Conservation (phyloP, 2,113 vertebrate species). For the Nothocercus julius region DNA sequence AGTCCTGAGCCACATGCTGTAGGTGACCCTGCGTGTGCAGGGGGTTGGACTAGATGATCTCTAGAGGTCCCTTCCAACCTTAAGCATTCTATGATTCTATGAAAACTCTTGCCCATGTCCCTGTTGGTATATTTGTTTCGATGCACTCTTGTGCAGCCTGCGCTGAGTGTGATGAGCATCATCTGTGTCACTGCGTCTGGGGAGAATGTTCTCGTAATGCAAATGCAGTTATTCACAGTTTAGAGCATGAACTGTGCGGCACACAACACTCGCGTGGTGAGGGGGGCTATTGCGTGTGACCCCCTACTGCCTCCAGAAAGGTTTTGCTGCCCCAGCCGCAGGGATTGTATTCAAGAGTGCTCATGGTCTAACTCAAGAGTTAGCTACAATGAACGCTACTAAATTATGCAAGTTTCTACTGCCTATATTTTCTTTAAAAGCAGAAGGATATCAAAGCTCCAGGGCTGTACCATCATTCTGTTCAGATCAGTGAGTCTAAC, state of each 20-base stretch:
- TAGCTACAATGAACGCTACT: neutral
- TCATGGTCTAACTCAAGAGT: accelerated
- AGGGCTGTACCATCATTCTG: neutral
- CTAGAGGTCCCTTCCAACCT: too few relatives aligned
- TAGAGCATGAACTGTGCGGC: neutral
- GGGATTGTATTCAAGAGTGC: neutral
- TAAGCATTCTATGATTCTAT: too few relatives aligned
- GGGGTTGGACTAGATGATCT: too few relatives aligned
- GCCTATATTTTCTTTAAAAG: neutral
- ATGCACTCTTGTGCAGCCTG: neutral
- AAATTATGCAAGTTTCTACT: neutral
- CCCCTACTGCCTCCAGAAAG: neutral
- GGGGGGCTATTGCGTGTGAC: neutral
- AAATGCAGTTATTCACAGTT: accelerated
- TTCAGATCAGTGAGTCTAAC: neutral
- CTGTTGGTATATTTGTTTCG: neutral
- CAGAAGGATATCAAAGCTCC: neutral
- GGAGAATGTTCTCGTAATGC: neutral
- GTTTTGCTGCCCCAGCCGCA: neutral
- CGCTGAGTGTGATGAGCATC: neutral
- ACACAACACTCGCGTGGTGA: neutral
- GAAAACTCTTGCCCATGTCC: neutral
- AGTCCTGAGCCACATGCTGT: too few relatives aligned
- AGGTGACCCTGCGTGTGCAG: too few relatives aligned
- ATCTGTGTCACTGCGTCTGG: neutral